Evolutionary conservation across 2,888 invertebrate genomes (phyloP), one percentile per base, ranked within the genome.

Genomic region (Aspidiotus rigidus): DNA sequence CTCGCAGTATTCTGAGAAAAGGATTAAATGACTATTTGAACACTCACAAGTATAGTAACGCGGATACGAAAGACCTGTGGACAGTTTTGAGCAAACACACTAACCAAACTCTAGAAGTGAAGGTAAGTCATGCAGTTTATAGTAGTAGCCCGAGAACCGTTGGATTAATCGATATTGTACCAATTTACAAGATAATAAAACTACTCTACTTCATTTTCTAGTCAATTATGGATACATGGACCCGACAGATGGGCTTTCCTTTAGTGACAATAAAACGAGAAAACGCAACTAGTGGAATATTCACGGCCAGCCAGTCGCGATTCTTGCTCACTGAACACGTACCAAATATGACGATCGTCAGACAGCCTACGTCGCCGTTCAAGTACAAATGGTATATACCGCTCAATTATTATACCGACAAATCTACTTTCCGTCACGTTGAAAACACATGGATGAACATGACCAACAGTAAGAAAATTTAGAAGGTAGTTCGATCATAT

Each of bases 51-150:
- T 89, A 84, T 77, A 80, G 81, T 60, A 90, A 86, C 76, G 88
- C 89, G 10, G 88, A 88, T 72, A 86, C 87, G 7, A 81, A 88
- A 74, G 92, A 94, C 76, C 81, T 95, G 0, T 95, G 94, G 94
- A 80, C 83, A 62, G 83, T 85, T 53, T 81, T 89, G 72, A 85
- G 85, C 71, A 82, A 83, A 75, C 86, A 83, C 74, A 81, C 83
- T 1, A 85, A 84, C 75, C 80, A 83, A 72, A 80, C 83, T 3
- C 79, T 85, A 72, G 83, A 85, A 75, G 83, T 85, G 57, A 85
- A 84, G 79, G 85, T 85, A 78, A 74, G 74, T 16, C 49, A 44
- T 44, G 8, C 49, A 6, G 6, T 49, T n/a, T 11, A 49, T 6
- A 49, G 6, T 11, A 44, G 49, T 49, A 49, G 10, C 11, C 10